phyloP scores from a whole-genome alignment of 1,140 invertebrate genomes.

The Scaptomyza montana region DNA sequence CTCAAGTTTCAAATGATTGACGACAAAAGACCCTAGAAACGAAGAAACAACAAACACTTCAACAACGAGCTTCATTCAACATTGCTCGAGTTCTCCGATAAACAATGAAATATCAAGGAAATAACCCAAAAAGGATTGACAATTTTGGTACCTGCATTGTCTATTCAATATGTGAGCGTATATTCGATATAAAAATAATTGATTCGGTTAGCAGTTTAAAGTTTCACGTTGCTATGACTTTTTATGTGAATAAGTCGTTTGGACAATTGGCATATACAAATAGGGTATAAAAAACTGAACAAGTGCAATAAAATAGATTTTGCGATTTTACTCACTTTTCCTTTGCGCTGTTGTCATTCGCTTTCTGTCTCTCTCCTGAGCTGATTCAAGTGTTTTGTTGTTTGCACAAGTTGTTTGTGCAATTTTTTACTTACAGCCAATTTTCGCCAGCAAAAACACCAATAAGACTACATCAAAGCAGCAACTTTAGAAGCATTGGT shows the following conservation, averaged over 20 bases:
- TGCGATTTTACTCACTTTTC: slow-evolving; percentile 7
- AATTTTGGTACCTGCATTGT: not conserved
- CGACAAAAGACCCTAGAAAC: slow-evolving; percentile 5
- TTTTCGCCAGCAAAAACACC: slow-evolving; percentile 38
- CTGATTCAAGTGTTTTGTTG: slow-evolving; percentile 46
- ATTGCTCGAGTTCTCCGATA: not conserved
- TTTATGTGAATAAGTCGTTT: not conserved
- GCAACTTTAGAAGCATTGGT: slow-evolving; percentile 17
- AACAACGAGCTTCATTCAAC: not conserved
- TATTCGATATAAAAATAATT: not conserved
- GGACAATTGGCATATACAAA: not conserved
- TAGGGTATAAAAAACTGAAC: slow-evolving; percentile 27
- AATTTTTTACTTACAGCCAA: slow-evolving; percentile 56
- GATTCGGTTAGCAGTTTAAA: not conserved
- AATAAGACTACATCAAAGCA: slow-evolving; percentile 12
- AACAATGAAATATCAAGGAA: no score
- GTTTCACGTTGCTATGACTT: not conserved
- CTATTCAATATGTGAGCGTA: not conserved
- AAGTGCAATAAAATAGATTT: slow-evolving; percentile 40
- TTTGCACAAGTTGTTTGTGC: slow-evolving; percentile 54
- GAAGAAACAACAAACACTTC: not conserved
- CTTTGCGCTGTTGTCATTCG: slow-evolving; percentile 13
- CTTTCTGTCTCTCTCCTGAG: not conserved
- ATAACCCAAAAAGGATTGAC: no score
- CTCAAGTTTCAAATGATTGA: not conserved